These are phyloP conservation scores for Opisthocomus hoazin DNA, from an alignment of 2,113 vertebrate genomes.

Conservation along the genomic window DNA sequence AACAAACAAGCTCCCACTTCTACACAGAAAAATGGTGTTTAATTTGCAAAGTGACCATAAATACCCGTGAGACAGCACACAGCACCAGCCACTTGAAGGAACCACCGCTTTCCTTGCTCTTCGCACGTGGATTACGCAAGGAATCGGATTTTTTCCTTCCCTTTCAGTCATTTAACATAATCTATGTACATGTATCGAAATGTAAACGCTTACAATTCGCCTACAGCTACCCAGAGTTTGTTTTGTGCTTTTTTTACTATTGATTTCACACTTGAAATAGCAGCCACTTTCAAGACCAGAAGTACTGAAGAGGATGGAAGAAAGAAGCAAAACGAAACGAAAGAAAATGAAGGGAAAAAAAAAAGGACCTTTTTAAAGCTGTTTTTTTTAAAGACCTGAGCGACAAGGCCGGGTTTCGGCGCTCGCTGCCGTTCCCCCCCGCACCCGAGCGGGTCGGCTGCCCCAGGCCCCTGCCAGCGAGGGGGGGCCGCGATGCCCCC, in stretches of 20 bases:
- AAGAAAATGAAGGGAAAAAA: too few species aligned
- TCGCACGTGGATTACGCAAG: accelerated
- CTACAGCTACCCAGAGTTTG: accelerated
- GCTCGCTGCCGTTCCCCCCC: neutral
- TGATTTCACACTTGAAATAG: neutral
- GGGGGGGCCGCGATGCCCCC: too few species aligned
- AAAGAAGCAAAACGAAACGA: neutral
- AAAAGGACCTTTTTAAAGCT: neutral
- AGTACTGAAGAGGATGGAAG: accelerated
- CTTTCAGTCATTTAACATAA: neutral
- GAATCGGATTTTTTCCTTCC: neutral
- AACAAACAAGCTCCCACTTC: neutral
- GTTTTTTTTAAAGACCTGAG: neutral
- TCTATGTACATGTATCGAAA: accelerated
- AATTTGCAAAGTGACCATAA: neutral
- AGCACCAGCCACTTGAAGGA: neutral
- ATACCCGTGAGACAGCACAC: neutral
- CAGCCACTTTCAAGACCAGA: neutral
- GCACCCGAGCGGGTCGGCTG: neutral
- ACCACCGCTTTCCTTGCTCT: neutral
- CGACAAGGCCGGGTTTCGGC: accelerated
- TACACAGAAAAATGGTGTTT: accelerated
- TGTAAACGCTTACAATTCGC: neutral
- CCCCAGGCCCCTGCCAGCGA: neutral
- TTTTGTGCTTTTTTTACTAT: too few species aligned